These are phyloP conservation scores for Pterophyllum scalare DNA, from an alignment of 2,113 vertebrate species.

Conservation along the genomic window DNA sequence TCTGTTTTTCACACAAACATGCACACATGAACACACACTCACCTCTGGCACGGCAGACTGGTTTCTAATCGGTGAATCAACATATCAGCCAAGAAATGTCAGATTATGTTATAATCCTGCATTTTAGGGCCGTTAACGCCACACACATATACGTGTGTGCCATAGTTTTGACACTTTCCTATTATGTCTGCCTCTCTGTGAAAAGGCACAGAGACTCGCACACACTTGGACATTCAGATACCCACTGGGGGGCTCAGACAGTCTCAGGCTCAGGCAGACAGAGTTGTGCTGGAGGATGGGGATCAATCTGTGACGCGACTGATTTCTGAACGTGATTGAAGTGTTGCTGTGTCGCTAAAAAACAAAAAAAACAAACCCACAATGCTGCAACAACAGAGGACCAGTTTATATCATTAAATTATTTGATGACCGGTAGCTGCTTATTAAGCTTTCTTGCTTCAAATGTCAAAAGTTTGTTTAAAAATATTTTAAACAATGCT, in stretches of 20 bases:
- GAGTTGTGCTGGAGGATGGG: conserved; percentile 11
- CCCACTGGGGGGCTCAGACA: conserved; percentile 9
- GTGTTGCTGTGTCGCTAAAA: background rate
- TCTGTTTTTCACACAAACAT: background rate
- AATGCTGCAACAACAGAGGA: conserved; percentile 14
- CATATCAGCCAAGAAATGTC: conserved; percentile 68
- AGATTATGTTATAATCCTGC: conserved; percentile 66
- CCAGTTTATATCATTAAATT: conserved; percentile 38
- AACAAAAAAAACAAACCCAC: background rate
- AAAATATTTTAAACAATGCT: background rate
- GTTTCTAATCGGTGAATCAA: conserved; percentile 71
- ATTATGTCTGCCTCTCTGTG: conserved; percentile 43
- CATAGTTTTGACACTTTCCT: conserved; percentile 8
- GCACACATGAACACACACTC: background rate
- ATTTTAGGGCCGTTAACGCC: conserved; percentile 46
- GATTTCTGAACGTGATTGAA: conserved; percentile 42
- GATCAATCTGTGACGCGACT: conserved; percentile 51
- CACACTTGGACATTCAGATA: background rate
- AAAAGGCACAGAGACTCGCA: background rate
- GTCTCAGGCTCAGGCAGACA: conserved; percentile 25
- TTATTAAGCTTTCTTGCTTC: conserved; percentile 16
- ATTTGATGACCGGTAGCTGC: conserved; percentile 45
- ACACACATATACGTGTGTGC: background rate
- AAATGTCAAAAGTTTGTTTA: background rate
- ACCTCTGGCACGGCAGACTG: conserved; percentile 49